These are phyloP conservation scores for Camelus bactrianus DNA, from an alignment of 2,113 vertebrate species.

Conservation along the genomic window DNA sequence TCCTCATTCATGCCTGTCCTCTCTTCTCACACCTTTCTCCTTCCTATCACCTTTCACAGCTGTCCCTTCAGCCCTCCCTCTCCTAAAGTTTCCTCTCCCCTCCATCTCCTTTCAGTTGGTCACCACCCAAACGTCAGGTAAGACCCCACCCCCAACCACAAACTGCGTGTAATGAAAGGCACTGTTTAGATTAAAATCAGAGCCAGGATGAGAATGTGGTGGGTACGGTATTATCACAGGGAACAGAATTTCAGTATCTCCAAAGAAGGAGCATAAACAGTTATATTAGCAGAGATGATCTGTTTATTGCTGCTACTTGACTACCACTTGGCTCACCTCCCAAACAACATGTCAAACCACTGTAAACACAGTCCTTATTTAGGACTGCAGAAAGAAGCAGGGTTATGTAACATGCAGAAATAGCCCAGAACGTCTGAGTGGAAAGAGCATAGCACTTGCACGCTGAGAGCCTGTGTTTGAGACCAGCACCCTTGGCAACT, in stretches of 20 bases:
- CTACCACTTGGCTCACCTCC: constrained; percentile 62
- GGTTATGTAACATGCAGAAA: constrained; percentile 64
- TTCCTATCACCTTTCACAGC: neutral
- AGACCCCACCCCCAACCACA: constrained; percentile 56
- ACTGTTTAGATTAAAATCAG: constrained; percentile 52
- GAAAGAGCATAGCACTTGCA: constrained; percentile 62
- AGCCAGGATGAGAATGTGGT: constrained; percentile 45
- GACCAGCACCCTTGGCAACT: neutral
- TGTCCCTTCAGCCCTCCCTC: constrained; percentile 10
- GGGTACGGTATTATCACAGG: neutral
- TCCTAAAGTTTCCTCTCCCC: constrained; percentile 62
- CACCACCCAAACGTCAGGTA: constrained; percentile 51
- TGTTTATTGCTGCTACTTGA: constrained; percentile 60
- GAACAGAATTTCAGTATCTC: constrained; percentile 54
- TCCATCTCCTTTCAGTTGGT: constrained; percentile 62
- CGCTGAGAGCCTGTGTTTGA: constrained; percentile 13
- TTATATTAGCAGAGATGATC: neutral
- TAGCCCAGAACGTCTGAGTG: neutral
- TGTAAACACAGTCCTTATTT: constrained; percentile 69
- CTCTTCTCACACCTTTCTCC: neutral
- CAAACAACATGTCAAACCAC: constrained; percentile 62
- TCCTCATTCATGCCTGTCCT: neutral
- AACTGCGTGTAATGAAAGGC: constrained; percentile 54
- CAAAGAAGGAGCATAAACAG: constrained; percentile 56
- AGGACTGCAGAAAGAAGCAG: constrained; percentile 53